These are phyloP conservation scores for Psix sp. DNA, from an alignment of 1,140 invertebrate species.

Conservation along the genomic window DNA sequence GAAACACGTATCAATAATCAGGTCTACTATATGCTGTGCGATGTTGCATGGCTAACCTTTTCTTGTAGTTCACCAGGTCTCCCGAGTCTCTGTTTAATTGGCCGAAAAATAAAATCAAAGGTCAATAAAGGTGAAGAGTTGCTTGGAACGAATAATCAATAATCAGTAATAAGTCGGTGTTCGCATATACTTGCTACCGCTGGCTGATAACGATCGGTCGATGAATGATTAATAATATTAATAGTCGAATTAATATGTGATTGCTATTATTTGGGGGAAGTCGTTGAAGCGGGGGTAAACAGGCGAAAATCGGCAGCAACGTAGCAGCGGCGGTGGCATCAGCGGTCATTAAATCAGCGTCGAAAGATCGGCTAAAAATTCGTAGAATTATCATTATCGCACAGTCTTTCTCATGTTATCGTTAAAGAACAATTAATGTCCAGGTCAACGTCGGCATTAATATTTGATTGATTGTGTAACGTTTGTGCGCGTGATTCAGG, in stretches of 20 bases:
- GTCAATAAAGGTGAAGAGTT: slow-evolving; percentile 8
- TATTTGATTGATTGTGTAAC: slow-evolving; percentile 28
- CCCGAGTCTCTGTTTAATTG: slow-evolving; percentile 69
- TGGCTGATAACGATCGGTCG: no score
- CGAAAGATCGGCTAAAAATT: slow-evolving; percentile 66
- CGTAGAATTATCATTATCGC: slow-evolving; percentile 58
- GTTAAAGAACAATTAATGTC: slow-evolving; percentile 28
- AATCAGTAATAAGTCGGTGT: no score
- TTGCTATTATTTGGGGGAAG: slow-evolving; percentile 45
- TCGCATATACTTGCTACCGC: no score
- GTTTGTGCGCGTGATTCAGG: slow-evolving; percentile 38
- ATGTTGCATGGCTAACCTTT: slow-evolving; percentile 74
- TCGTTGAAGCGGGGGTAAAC: slow-evolving; percentile 28
- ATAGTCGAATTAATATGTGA: slow-evolving; percentile 37
- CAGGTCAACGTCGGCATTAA: slow-evolving; percentile 38
- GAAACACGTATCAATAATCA: slow-evolving; percentile 53
- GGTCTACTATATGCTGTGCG: slow-evolving; percentile 43
- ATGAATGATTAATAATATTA: slow-evolving; percentile 39
- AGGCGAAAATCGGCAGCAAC: slow-evolving; percentile 60
- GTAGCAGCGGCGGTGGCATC: slow-evolving; percentile 56
- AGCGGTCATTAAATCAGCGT: slow-evolving; percentile 59
- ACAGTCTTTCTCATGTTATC: slow-evolving; percentile 52
- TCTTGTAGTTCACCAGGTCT: slow-evolving; percentile 77
- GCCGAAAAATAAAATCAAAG: slow-evolving; percentile 54
- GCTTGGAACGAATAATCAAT: not conserved